A percentile compares a stretch with the other conserved stretches of the same genome.
Evolutionary conservation across 2,113 vertebrate genomes (phyloP).

Genomic region (Elaphurus davidianus): DNA sequence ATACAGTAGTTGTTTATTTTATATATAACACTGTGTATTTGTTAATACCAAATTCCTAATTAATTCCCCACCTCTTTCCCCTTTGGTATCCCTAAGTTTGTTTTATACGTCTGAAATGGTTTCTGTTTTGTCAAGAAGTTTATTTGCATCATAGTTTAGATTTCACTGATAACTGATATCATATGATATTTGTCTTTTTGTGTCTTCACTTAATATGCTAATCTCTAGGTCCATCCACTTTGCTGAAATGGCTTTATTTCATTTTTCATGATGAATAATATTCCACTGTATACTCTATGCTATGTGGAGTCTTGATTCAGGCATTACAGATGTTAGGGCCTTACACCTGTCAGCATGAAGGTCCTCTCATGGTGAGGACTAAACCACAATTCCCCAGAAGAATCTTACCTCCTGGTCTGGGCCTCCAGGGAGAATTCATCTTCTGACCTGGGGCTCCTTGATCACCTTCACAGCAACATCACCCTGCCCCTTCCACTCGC

Average conservation of each 20-base stretch:
- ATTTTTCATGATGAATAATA: not conserved
- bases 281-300: not conserved
- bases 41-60: not conserved
- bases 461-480: not conserved
- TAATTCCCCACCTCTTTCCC: not conserved
- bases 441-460: not conserved
- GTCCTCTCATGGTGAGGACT: not conserved
- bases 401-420: not conserved
- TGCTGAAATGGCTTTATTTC: not conserved
- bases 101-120: not conserved
- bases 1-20: not conserved
- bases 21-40: not conserved
- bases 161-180: not conserved
- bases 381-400: not conserved
- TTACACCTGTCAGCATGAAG: not conserved
- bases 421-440: not conserved
- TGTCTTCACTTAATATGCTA: not conserved
- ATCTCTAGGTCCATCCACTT: not conserved
- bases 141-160: not conserved
- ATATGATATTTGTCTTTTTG: not conserved
- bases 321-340: not conserved
- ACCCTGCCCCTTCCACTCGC: not conserved
- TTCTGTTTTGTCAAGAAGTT: not conserved
- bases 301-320: not conserved
- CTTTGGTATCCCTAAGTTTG: not conserved